Evolutionary conservation across 2,797 vertebrate species (phyloP).

Genomic region (Bovichtus diacanthus): DNA sequence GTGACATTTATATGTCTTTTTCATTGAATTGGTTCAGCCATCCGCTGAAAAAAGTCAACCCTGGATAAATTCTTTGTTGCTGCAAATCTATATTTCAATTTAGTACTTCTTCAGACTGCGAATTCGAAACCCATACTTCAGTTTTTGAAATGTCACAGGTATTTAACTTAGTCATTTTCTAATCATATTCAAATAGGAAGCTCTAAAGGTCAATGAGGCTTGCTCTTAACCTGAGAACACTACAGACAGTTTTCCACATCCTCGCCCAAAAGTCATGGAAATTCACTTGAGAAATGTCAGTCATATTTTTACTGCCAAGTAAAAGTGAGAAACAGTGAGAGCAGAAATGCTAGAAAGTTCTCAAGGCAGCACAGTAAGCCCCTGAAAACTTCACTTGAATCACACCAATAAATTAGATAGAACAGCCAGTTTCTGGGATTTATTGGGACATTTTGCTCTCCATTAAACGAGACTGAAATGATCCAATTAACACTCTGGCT

Average conservation of each 20-base stretch:
- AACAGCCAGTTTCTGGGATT: slow-evolving; percentile 50
- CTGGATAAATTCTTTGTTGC: slow-evolving; percentile 37
- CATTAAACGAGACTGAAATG: slow-evolving; percentile 62
- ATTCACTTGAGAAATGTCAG: slow-evolving; percentile 71
- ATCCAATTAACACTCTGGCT: slow-evolving; percentile 63
- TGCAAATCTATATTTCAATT: slow-evolving; percentile 58
- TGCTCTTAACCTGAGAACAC: slow-evolving; percentile 64
- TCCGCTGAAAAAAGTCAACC: slow-evolving; percentile 32
- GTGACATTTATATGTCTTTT: slow-evolving; percentile 62
- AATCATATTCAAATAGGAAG: slow-evolving; percentile 73
- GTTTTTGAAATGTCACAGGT: slow-evolving; percentile 81
- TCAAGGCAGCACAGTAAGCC: slow-evolving; percentile 14
- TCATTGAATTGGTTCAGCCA: slow-evolving; percentile 29
- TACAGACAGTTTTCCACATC: slow-evolving; percentile 44
- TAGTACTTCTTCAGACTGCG: slow-evolving; percentile 30
- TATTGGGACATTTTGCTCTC: slow-evolving; percentile 51
- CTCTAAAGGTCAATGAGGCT: slow-evolving; percentile 74
- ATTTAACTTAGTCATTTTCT: slow-evolving; percentile 71
- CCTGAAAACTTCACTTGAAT: slow-evolving; percentile 31
- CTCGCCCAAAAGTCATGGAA: slow-evolving; percentile 60
- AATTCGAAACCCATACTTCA: slow-evolving; percentile 46
- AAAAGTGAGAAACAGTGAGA: slow-evolving; percentile 15
- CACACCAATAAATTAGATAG: slow-evolving; percentile 36
- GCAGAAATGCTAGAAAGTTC: slow-evolving; percentile 40
- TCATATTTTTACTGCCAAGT: slow-evolving; percentile 54